phyloP scores from a whole-genome alignment of 2,888 invertebrate genomes.

The Microplitis deprimator region DNA sequence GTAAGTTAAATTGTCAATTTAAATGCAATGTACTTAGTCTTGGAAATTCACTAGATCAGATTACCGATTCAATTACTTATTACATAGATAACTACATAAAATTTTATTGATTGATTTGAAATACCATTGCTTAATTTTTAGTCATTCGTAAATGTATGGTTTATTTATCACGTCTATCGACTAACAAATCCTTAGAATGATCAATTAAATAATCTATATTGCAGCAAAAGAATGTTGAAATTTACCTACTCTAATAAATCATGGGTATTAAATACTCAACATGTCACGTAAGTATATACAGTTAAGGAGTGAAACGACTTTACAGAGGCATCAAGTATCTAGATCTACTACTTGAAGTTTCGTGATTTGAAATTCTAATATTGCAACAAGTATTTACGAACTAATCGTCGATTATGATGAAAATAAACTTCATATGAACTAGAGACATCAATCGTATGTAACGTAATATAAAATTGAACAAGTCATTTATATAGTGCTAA shows the following conservation, averaged over 20 bases:
- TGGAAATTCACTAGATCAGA: background rate
- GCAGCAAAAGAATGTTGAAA: background rate
- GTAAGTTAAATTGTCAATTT: background rate
- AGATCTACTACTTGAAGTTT: background rate
- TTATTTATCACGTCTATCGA: background rate
- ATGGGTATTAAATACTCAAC: background rate
- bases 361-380: background rate
- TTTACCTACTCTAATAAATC: background rate
- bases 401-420: background rate
- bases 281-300: background rate
- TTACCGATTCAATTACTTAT: background rate
- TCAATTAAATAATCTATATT: background rate
- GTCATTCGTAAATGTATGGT: background rate
- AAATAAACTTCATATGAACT: background rate
- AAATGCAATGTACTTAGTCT: background rate
- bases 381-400: background rate
- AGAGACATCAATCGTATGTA: background rate
- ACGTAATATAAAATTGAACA: background rate
- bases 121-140: background rate
- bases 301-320: background rate
- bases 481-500: background rate
- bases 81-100: background rate
- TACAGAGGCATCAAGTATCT: background rate
- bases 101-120: background rate
- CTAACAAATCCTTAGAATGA: background rate